Evolutionary conservation across 2,888 invertebrate species (phyloP), one percentile per base, ranked within the genome.

Genomic region (Parochlus steinenii): DNA sequence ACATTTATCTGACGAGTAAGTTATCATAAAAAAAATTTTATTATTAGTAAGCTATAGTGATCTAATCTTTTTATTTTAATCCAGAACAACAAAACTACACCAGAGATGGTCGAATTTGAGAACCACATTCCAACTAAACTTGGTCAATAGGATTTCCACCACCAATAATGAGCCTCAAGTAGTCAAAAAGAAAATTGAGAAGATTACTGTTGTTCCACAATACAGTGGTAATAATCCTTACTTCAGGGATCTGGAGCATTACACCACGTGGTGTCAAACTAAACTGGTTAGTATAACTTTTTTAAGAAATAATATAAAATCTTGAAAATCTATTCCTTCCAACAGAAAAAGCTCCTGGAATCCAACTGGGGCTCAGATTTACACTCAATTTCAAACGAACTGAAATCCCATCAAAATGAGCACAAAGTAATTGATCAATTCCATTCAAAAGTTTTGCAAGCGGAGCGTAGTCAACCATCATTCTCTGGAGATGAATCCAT

Each of bases 381-480:
- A 48, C 75, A 82, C 14, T 74, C 82, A 14, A 83, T 93, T n/a
- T 85, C 89, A 57, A 74, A 78, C 42, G 86, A 90, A 58, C 66
- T 90, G 39, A 87, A 92, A 51, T 71, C 76, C 45, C 95, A 95
- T 54, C 85, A 87, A 51, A 69, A 81, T 39, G 93, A 92, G 53
- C 93, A 97, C 60, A 81, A 86, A 53, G 74, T 77, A 45, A 86
- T 97, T 46, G 87, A 90, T 53, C 86, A 90, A 56, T 97, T 90
- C 72, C 87, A 92, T 53, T 71, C 79, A 6, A 86, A 86, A 64
- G 68, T 69, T 58, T 77, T 85, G 33, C 77, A 81, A 49, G 79
- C 82, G 44, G 59, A 59, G 42, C 53, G 60, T 15, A 55, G 57
- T 40, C 81, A 89, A 56, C 70, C 71, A 43, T 80, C 81, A 56